These are phyloP conservation scores for Labroides dimidiatus DNA, from an alignment of 2,797 vertebrate species.

Conservation along the genomic window DNA sequence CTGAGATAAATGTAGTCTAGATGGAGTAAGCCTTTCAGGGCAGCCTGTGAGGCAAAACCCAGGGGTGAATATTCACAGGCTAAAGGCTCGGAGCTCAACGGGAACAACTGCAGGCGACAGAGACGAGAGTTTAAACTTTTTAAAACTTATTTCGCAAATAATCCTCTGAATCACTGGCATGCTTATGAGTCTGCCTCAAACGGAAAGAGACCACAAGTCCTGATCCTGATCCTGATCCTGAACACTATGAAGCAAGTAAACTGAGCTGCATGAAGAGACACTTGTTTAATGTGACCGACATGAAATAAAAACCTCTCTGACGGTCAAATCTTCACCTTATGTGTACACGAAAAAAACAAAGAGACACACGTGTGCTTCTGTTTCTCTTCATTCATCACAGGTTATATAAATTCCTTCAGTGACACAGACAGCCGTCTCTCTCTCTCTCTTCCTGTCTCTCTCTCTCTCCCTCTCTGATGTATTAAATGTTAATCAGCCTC, in stretches of 20 bases:
- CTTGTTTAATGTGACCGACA: no score
- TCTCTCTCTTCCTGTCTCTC: constrained; percentile 8
- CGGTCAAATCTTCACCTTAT: no score
- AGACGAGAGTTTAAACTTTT: not conserved
- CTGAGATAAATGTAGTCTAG: not conserved
- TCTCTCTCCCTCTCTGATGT: constrained; percentile 44
- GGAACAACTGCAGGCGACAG: not conserved
- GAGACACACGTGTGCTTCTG: not conserved
- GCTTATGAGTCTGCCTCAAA: no score
- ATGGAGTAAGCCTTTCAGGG: not conserved
- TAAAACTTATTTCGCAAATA: not conserved
- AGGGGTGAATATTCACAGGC: not conserved
- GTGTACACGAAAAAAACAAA: not conserved
- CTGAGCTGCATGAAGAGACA: no score
- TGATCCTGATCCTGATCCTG: no score
- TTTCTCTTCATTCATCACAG: not conserved
- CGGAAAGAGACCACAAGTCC: no score
- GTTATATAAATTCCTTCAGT: constrained; percentile 12
- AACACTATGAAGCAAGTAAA: no score
- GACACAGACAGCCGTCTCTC: not conserved
- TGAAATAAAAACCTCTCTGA: no score
- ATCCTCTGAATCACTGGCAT: no score
- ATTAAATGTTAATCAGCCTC: constrained; percentile 78
- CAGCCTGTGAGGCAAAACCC: constrained; percentile 5
- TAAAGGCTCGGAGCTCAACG: not conserved